Conservation (phyloP, 1,140 invertebrate species). For the Eurosta solidaginis region DNA sequence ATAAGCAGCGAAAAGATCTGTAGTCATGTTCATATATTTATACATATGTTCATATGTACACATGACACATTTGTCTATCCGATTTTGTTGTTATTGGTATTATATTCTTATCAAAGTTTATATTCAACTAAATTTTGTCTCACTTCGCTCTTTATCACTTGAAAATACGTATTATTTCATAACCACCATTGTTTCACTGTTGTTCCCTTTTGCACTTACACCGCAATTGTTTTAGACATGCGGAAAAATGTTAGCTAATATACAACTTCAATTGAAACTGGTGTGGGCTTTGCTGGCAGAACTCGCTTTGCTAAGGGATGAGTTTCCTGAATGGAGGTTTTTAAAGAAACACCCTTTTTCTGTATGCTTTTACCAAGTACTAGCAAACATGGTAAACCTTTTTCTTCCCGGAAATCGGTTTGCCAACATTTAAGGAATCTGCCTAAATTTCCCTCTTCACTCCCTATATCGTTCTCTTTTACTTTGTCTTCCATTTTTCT, state of each 20-base stretch:
- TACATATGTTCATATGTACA: neutral
- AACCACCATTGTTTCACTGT: neutral
- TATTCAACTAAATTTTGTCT: no score
- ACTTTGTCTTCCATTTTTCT: no score
- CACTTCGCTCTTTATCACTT: neutral
- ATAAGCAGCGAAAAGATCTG: neutral
- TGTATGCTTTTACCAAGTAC: no score
- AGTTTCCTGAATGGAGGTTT: neutral
- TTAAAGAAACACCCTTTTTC: neutral
- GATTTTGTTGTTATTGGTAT: neutral
- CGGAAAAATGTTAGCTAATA: neutral
- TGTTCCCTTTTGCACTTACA: neutral
- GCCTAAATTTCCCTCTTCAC: no score
- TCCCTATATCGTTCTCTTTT: no score
- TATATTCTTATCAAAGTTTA: neutral
- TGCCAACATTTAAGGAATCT: no score
- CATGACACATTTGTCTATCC: neutral
- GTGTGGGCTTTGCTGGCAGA: no score
- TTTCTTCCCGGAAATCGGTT: no score
- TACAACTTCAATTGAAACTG: no score
- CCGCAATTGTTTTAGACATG: neutral
- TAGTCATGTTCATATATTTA: neutral
- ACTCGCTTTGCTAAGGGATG: no score
- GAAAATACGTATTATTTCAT: conserved; percentile 5
- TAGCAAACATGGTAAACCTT: no score